These are phyloP conservation scores for Diaphora mendica DNA, from an alignment of 2,888 invertebrate species.

Conservation along the genomic window DNA sequence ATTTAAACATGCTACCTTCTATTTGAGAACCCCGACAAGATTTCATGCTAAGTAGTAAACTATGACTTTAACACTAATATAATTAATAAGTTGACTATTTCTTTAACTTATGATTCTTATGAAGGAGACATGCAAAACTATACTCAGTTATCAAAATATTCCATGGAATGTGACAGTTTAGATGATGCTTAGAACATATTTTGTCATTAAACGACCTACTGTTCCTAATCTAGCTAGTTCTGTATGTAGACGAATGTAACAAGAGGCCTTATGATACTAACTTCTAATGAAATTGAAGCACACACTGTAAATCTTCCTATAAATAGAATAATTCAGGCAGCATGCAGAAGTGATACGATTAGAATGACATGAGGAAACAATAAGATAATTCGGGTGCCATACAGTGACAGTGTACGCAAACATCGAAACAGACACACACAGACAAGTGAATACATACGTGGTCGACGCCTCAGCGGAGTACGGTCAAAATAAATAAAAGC, in stretches of 20 bases:
- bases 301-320: conserved; percentile 59
- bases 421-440: conserved; percentile 85
- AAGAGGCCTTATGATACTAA: conserved; percentile 41
- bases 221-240: conserved; percentile 41
- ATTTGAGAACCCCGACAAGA: conserved; percentile 47
- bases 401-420: conserved; percentile 83
- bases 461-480: conserved; percentile 85
- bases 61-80: conserved; percentile 37
- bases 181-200: conserved; percentile 24
- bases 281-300: conserved; percentile 38
- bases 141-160: conserved; percentile 44
- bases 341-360: conserved; percentile 79
- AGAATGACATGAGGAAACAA: conserved; percentile 72
- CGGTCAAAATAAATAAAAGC: conserved; percentile 86
- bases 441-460: conserved; percentile 86
- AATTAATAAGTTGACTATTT: conserved; percentile 37
- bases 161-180: conserved; percentile 31
- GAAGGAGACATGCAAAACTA: conserved; percentile 58
- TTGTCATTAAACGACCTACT: conserved; percentile 36
- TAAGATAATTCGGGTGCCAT: conserved; percentile 72
- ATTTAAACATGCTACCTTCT: conserved; percentile 61
- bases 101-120: conserved; percentile 29
- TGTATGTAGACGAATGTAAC: conserved; percentile 33
- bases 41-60: conserved; percentile 38
- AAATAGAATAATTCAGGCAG: conserved; percentile 68